Evolutionary conservation across 2,888 invertebrate species (phyloP).

Genomic region (Rotaria sp.): DNA sequence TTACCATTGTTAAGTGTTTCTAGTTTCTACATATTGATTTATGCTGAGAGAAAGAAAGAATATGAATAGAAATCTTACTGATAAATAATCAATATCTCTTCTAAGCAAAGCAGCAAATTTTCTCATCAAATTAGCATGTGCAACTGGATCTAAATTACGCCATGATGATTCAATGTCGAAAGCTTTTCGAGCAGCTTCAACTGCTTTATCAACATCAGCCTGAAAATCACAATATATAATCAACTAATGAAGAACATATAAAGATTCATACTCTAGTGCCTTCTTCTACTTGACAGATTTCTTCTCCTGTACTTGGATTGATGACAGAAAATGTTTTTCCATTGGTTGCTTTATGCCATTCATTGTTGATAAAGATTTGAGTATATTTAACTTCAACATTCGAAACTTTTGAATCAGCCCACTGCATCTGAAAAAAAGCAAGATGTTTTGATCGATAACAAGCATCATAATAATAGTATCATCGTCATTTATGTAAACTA

Average conservation of each 20-base stretch:
- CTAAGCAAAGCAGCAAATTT: constrained; percentile 32
- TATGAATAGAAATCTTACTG: neutral
- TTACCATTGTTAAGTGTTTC: constrained; percentile 37
- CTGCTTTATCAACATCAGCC: constrained; percentile 50
- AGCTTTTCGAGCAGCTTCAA: constrained; percentile 47
- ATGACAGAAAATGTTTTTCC: too few relatives aligned
- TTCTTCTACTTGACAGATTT: constrained; percentile 71
- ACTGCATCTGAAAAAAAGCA: too few relatives aligned
- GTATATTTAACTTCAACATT: too few relatives aligned
- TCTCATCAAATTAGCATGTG: constrained; percentile 22
- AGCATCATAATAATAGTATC: too few relatives aligned
- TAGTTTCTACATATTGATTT: constrained; percentile 40
- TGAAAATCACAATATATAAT: neutral
- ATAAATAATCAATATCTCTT: constrained; percentile 30
- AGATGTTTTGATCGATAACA: too few relatives aligned
- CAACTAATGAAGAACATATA: neutral
- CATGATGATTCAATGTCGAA: constrained; percentile 47
- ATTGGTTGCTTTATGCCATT: too few relatives aligned
- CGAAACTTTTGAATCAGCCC: too few relatives aligned
- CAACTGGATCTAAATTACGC: constrained; percentile 61
- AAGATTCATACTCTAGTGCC: constrained; percentile 61
- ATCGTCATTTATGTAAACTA: too few relatives aligned
- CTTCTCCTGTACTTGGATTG: constrained; percentile 59
- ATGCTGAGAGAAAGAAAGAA: neutral
- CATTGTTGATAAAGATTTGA: too few relatives aligned